Base-by-base conservation (phyloP, 1,140 invertebrate species). In the Doryteuthis pealeii region DNA sequence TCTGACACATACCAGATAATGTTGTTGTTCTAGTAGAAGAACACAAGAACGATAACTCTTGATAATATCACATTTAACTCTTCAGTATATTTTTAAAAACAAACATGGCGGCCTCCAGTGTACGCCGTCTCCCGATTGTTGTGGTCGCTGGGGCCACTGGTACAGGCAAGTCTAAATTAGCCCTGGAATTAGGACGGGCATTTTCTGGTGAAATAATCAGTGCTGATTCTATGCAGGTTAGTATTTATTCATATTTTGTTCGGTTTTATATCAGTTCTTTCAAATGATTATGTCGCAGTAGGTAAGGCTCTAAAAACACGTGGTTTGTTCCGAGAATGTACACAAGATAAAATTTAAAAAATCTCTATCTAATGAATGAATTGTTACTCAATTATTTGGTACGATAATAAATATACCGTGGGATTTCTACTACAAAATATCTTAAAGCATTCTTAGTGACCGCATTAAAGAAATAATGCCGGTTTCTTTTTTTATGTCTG, bases 171-270 rank as follows among this genome's bases (percentile, higher is more conserved):
- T 97, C 97, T 0, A 97, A 98, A 88, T 89, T 99, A 75, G 93
- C 94, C 26, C 90, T 99, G 74, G 94, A 98, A 90, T 89, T 99
- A 73, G 96, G 96, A 0, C 90, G 92, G 76, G 92, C 90, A 83
- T 98, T 96, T 86, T 89, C 91, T 74, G 95, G 96, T n/a, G 97
- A 99, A 91, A 94, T 99, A 69, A 95, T 99, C 68, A 98, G 95
- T 80, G 96, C 97, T 0, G 98, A 99, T 92, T 98, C 97, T 15
- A 99, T 99, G 96, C 98, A 99, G 92, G 95, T 97, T 89, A 89
- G 89, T 66, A 18, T 54, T 32, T 62, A 40, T 40, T 40, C 35
- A 5, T 40, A 10, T 40, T n/a, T 40, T 40, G 10, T 40, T 40
- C 10, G 35, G 3, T 40, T 40, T 54, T 71, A 40, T 32, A 2